Base-by-base conservation (phyloP, 2,888 invertebrate genomes). In the Mythimna ferrago region DNA sequence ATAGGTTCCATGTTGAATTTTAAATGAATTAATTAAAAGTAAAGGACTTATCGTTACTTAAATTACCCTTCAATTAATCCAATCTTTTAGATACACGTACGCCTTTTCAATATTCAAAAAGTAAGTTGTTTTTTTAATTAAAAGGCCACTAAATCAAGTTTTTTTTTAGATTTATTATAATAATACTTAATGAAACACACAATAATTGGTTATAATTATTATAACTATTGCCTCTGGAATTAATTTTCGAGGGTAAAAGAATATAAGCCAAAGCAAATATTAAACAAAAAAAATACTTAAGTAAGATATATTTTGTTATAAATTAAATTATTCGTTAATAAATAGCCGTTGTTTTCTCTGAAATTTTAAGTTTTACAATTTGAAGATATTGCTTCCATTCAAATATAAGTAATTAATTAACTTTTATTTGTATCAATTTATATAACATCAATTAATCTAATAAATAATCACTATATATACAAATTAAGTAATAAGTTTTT, bases 21-120 rank as follows among this genome's bases (percentile, higher is more conserved):
- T 71, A 19, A 74, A 82, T 69, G 41, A 68, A 58, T 74, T 78
- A 65, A 85, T 85, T 77, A 76, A 75, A 78, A 75, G 66, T 54
- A 61, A 71, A 57, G 2, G 60, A 68, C 66, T 71, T 66, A 70
- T 70, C 53, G 74, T 63, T 78, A 64, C 26, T 63, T 65, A 53
- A 74, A 64, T 54, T 58, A 80, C 77, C 60, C 57, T 75, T 65
- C 57, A 77, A 84, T 79, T 82, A 75, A 75, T 71, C 70, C 26
- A 73, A 75, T 71, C 71, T 73, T 70, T 65, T 70, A 6, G 19
- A 67, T 71, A 84, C 54, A 63, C 48, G 64, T n/a, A 57, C 26
- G 54, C 63, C 53, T 58, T 66, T 66, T 57, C 10, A 57, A 65
- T 53, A 73, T 71, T 63, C 67, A 63, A 48, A 58, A 54, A 26